phyloP scores from a whole-genome alignment of 2,113 vertebrate genomes.

The Budorcas taxicolor region DNA sequence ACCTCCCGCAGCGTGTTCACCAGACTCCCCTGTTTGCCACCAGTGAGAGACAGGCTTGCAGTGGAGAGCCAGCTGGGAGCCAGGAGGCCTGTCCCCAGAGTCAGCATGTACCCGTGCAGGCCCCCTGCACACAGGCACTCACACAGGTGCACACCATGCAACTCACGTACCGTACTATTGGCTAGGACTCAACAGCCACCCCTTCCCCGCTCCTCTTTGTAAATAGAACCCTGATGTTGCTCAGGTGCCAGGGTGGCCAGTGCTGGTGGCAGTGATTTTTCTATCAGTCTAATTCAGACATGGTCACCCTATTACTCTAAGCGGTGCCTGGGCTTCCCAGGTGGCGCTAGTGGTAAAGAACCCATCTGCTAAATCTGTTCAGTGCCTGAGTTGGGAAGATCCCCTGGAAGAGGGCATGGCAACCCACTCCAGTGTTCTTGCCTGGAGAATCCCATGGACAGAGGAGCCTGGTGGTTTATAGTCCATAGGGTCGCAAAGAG shows the following conservation, averaged over 20 bases:
- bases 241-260: too few relatives aligned
- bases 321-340: not conserved
- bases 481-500: not conserved
- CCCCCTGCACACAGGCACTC: rapidly evolving
- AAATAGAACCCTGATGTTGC: not conserved
- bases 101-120: rapidly evolving
- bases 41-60: not conserved
- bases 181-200: not conserved
- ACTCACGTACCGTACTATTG: rapidly evolving
- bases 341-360: not conserved
- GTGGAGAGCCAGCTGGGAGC: not conserved
- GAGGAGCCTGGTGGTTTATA: not conserved
- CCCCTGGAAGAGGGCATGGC: not conserved
- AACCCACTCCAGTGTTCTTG: not conserved
- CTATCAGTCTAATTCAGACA: not conserved
- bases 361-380: not conserved
- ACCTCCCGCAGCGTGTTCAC: slow-evolving; percentile 84
- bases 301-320: not conserved
- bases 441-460: not conserved
- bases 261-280: not conserved
- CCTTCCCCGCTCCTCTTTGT: not conserved
- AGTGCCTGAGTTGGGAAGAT: not conserved
- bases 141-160: rapidly evolving
- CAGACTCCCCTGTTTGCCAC: slow-evolving; percentile 82
- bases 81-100: not conserved